Evolutionary conservation across 2,888 invertebrate genomes (phyloP), one percentile per base, ranked within the genome.

Genomic region (Nymphalis polychloros): DNA sequence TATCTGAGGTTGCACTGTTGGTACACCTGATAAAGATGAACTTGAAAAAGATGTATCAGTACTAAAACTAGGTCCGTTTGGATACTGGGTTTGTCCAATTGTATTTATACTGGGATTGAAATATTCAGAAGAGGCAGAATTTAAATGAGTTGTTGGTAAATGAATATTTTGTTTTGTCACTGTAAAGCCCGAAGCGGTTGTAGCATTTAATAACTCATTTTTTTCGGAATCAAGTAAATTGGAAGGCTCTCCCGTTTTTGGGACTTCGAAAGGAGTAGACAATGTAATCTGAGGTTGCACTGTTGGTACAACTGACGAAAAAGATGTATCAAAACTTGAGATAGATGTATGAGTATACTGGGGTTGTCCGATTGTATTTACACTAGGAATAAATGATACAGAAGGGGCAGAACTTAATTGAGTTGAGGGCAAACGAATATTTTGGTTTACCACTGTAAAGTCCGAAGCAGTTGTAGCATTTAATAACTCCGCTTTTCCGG

Each of bases 361-460:
- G 41, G 41, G 3, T 13, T 41, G 41, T 41, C 13, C 41, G 10
- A 41, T 41, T 1, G 2, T 13, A 4, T 41, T 13, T 13, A 10
- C 13, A 13, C 2, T 41, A 41, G 8, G 41, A 41, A 13, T 41
- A 13, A 41, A 41, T 13, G 41, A 13, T 41, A 2, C 41, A 41
- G 41, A 41, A 41, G 41, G 49, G 16, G 50, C 48, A 6, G 57
- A n/a, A 57, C 17, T 41, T 10, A 50, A 49, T 55, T 59, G 46
- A 35, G 55, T 27, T 46, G 57, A 20, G 27, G 50, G 31, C 49
- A 55, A 61, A 35, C 52, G 41, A 53, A 17, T n/a, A 52, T 69
- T 60, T 53, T n/a, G 20, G 20, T 53, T 63, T 19, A 41, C 41
- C 8, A 35, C n/a, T 3, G 57, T 57, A 10, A 10, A 57, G 35